Conservation (phyloP, 2,797 vertebrate genomes). For the Podarcis lilfordi region DNA sequence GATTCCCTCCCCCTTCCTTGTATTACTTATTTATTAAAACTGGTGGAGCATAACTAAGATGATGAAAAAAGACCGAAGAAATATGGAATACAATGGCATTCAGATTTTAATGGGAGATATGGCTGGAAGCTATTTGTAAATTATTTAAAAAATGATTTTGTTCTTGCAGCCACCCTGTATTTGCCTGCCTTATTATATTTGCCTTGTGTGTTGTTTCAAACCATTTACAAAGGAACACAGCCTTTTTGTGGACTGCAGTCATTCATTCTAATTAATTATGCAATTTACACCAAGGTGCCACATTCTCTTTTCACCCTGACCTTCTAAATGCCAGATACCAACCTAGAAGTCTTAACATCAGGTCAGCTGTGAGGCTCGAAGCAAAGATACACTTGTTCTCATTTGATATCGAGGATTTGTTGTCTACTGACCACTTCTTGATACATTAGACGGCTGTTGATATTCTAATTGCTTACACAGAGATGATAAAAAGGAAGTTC, state of each 20-base stretch:
- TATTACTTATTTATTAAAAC: conserved; percentile 87
- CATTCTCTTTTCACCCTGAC: conserved; percentile 24
- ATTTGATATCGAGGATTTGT: conserved; percentile 61
- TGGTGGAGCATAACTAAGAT: conserved; percentile 82
- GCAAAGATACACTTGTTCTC: conserved; percentile 29
- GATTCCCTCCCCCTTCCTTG: conserved; percentile 51
- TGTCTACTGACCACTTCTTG: conserved; percentile 47
- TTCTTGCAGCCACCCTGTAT: conserved; percentile 76
- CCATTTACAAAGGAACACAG: conserved; percentile 73
- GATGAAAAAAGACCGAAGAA: conserved; percentile 77
- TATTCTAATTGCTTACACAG: conserved; percentile 22
- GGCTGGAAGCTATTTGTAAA: conserved; percentile 84
- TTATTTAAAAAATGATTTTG: conserved; percentile 84
- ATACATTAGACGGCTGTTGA: background rate
- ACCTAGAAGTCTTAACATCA: conserved; percentile 3
- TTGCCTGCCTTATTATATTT: conserved; percentile 79
- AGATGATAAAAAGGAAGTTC: conserved; percentile 5
- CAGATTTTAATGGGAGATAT: conserved; percentile 83
- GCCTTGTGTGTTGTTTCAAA: conserved; percentile 72
- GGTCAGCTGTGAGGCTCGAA: conserved; percentile 26
- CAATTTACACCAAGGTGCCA: conserved; percentile 58
- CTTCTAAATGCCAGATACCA: background rate
- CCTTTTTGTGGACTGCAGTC: conserved; percentile 64
- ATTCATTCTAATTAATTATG: conserved; percentile 75
- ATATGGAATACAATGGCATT: conserved; percentile 81